Evolutionary conservation across 2,888 invertebrate genomes (phyloP).

Genomic region (Temnothorax rugatulus): DNA sequence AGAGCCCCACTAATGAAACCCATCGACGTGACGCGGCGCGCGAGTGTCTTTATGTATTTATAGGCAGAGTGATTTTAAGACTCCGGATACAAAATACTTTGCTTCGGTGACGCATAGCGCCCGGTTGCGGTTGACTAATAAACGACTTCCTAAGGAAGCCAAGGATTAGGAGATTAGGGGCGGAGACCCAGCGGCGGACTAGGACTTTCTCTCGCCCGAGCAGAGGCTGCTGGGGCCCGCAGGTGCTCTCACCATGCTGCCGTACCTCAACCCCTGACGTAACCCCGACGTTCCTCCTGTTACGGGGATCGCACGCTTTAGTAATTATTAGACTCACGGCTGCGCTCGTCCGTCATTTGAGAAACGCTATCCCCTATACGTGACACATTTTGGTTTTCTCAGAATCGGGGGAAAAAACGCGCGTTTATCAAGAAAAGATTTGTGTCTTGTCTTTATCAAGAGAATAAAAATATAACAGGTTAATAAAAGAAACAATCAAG

Average conservation of each 20-base stretch:
- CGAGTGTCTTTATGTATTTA: constrained; percentile 62
- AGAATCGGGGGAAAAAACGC: constrained; percentile 57
- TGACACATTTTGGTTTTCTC: constrained; percentile 71
- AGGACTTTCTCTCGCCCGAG: constrained; percentile 71
- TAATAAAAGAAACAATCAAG: background rate
- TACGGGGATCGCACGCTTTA: constrained; percentile 64
- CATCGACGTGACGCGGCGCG: constrained; percentile 35
- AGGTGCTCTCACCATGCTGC: constrained; percentile 79
- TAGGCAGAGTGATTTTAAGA: constrained; percentile 67
- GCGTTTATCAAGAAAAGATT: background rate
- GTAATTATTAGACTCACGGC: constrained; percentile 75
- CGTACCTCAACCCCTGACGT: constrained; percentile 75
- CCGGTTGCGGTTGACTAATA: constrained; percentile 82
- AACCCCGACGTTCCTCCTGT: constrained; percentile 65
- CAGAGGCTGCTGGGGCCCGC: constrained; percentile 74
- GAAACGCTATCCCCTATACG: constrained; percentile 65
- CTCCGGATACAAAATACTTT: constrained; percentile 61
- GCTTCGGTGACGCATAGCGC: constrained; percentile 73
- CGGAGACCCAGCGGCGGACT: constrained; percentile 65
- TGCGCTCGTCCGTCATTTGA: constrained; percentile 69
- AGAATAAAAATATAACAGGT: background rate
- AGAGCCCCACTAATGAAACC: background rate
- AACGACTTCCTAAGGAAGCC: constrained; percentile 86
- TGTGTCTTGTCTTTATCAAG: background rate
- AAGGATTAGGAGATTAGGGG: constrained; percentile 85